Evolutionary conservation across 2,888 invertebrate species (phyloP).

Genomic region (Homarus gammarus): DNA sequence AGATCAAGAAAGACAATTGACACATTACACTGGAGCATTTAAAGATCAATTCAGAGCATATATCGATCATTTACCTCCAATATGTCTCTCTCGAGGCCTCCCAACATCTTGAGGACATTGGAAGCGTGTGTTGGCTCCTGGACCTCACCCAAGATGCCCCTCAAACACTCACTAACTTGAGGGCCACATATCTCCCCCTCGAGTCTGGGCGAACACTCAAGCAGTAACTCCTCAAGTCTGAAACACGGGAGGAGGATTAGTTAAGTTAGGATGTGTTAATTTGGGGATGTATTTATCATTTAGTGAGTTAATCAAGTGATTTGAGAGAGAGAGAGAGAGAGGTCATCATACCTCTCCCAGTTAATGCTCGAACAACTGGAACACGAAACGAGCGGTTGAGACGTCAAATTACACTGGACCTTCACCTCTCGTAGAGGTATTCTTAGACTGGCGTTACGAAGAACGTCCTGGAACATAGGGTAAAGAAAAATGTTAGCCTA

Average conservation of each 20-base stretch:
- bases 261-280: too few relatives aligned
- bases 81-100: conserved; percentile 26
- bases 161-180: conserved; percentile 19
- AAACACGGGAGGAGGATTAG: not conserved
- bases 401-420: conserved; percentile 53
- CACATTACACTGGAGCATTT: too few relatives aligned
- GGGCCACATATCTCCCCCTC: conserved; percentile 22
- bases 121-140: conserved; percentile 33
- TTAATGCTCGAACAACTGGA: conserved; percentile 42
- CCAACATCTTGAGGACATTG: conserved; percentile 48
- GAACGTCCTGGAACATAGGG: conserved; percentile 12
- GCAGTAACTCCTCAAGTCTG: conserved; percentile 46
- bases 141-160: not conserved
- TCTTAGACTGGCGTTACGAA: not conserved
- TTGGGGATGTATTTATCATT: too few relatives aligned
- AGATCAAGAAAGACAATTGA: too few relatives aligned
- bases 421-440: conserved; percentile 53
- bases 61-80: conserved; percentile 49
- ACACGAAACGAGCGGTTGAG: conserved; percentile 22
- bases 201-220: not conserved
- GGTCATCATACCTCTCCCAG: conserved; percentile 38
- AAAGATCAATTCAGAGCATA: too few relatives aligned
- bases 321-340: too few relatives aligned
- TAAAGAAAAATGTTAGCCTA: not conserved
- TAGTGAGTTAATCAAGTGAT: too few relatives aligned